phyloP scores from a whole-genome alignment of 2,113 vertebrate species.

The Myotis brandtii region DNA sequence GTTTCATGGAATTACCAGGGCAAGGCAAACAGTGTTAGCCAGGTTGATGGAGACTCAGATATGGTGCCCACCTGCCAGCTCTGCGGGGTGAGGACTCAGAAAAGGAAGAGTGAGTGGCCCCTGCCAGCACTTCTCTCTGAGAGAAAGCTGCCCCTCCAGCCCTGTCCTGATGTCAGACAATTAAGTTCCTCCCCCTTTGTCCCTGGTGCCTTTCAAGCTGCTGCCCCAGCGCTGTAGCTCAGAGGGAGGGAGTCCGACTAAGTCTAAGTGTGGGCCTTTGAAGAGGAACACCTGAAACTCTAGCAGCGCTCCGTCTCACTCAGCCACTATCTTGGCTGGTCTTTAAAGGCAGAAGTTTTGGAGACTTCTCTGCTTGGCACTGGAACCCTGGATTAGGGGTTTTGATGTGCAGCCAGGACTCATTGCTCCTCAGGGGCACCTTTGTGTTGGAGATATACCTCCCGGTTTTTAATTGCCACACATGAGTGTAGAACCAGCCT shows the following conservation, averaged over 20 bases:
- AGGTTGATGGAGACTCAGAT: background rate
- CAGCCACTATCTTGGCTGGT: background rate
- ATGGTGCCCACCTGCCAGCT: background rate
- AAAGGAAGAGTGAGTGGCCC: background rate
- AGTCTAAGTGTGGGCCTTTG: background rate
- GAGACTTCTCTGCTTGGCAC: background rate
- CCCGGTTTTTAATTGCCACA: background rate
- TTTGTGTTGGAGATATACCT: background rate
- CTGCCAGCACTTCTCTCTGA: background rate
- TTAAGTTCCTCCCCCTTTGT: background rate
- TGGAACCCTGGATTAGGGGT: background rate
- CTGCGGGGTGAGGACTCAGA: background rate
- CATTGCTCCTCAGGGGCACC: background rate
- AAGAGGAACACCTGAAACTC: background rate
- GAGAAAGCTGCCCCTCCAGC: background rate
- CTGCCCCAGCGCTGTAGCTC: background rate
- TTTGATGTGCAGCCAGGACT: background rate
- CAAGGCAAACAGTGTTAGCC: background rate
- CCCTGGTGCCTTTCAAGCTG: background rate
- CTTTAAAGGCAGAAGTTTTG: background rate
- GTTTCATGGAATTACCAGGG: background rate
- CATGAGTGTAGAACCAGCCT: background rate
- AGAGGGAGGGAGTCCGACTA: background rate
- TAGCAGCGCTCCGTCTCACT: background rate
- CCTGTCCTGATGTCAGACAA: background rate